Evolutionary conservation across 2,797 vertebrate species (phyloP), one percentile per base, ranked within the genome.

Genomic region (Onychomys arenicola): DNA sequence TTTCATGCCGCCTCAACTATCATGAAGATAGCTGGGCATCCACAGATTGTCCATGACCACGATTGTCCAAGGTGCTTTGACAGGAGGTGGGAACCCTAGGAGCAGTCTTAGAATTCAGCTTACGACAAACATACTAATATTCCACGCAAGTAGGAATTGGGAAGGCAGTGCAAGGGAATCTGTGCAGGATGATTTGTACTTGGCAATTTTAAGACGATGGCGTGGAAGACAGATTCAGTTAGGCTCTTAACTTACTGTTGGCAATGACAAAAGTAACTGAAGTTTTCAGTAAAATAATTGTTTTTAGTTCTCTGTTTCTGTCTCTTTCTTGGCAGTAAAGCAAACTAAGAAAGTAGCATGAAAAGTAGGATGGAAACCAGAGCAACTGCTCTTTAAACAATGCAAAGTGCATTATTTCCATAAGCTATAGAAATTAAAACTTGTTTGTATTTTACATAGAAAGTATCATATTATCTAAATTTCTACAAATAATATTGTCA

Each of bases 391-490:
- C 61, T 82, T 17, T 57, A 77, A 87, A n/a, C 55, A 69, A 86
- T 86, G 88, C 93, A 95, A 93, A 93, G 27, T 67, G 0, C 67
- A 71, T 91, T 82, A 49, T 95, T 96, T 93, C 91, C 92, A 89
- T 96, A 86, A 89, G 80, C 65, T 63, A 40, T 37, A 34, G 80
- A 82, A 87, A 25, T 63, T 46, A 84, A 93, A 95, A 69, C 76
- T 75, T 43, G 76, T 83, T 90, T 52, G 61, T 81, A 27, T 84
- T 96, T 96, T 96, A 71, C 77, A 92, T 92, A 87, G 63, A 40
- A 90, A 88, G 57, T 80, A 40, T 89, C 69, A 46, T 5, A 40
- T 81, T 63, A 61, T 46, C 75, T 43, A 80, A 89, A 76, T 65
- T 75, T 83, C 34, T 83, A 11, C 21, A 69, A 37, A 40, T 83